A percentile compares a stretch with the other conserved stretches of the same genome.
These are phyloP conservation scores for Galemys pyrenaicus DNA, from an alignment of 2,113 vertebrate genomes.

Conservation along the genomic window DNA sequence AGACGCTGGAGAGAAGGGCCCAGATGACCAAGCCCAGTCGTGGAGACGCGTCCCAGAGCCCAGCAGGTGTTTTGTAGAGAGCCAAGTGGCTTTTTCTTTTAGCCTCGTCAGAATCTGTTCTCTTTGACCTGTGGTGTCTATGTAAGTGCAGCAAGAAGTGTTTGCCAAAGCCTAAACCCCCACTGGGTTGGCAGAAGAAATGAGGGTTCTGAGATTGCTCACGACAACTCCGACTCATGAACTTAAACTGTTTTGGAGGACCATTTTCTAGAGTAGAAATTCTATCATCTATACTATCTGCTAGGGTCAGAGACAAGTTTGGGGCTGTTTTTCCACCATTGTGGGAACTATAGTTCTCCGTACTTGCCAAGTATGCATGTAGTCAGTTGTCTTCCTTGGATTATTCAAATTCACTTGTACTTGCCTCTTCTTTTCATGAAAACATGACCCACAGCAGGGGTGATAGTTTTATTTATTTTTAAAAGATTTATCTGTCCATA, in stretches of 20 bases:
- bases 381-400: background rate
- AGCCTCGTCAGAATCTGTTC: background rate
- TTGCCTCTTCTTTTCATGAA: background rate
- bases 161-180: background rate
- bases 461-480: background rate
- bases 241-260: background rate
- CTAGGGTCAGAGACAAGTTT: background rate
- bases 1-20: background rate
- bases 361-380: background rate
- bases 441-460: background rate
- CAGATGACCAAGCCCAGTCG: background rate
- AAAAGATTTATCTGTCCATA: no score
- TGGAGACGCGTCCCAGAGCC: background rate
- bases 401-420: background rate
- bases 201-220: background rate
- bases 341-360: background rate
- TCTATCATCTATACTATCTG: background rate
- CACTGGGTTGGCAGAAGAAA: background rate
- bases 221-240: background rate
- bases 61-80: background rate
- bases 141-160: background rate
- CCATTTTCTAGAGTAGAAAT: background rate
- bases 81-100: background rate
- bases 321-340: background rate
- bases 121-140: background rate